A percentile compares a stretch with the other conserved stretches of the same genome.
These are phyloP conservation scores for Laticauda laticaudata DNA, from an alignment of 2,113 vertebrate species.

Conservation along the genomic window DNA sequence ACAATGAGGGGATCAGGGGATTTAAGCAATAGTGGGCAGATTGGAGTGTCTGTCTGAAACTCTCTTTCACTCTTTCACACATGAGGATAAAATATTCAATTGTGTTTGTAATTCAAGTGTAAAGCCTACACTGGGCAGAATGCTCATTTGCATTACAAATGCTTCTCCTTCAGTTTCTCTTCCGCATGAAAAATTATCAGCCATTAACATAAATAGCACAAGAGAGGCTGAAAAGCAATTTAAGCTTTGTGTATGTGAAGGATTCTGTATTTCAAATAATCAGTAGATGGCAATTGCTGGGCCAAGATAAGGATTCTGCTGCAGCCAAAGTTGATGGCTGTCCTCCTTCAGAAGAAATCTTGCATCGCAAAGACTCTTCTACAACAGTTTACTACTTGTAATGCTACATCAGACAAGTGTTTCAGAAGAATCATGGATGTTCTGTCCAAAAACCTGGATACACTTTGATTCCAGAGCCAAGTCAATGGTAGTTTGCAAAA, in stretches of 20 bases:
- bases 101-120: slow-evolving; percentile 11
- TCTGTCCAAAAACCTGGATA: background rate
- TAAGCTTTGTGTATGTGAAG: background rate
- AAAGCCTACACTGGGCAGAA: background rate
- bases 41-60: background rate
- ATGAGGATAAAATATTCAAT: slow-evolving; percentile 7
- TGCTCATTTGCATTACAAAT: slow-evolving; percentile 19
- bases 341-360: background rate
- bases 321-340: background rate
- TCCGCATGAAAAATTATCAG: slow-evolving; percentile 10
- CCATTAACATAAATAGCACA: slow-evolving; percentile 18
- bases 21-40: background rate
- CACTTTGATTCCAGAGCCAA: background rate
- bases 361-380: background rate
- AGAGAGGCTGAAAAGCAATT: background rate
- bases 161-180: background rate
- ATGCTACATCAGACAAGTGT: background rate
- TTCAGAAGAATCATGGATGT: background rate
- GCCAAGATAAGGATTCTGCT: background rate
- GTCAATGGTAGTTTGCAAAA: background rate
- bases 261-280: background rate
- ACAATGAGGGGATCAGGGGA: background rate
- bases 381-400: background rate
- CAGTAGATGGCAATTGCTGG: background rate
- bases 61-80: background rate